These are phyloP conservation scores for Suncus etruscus DNA, from an alignment of 2,113 vertebrate genomes.

Conservation along the genomic window DNA sequence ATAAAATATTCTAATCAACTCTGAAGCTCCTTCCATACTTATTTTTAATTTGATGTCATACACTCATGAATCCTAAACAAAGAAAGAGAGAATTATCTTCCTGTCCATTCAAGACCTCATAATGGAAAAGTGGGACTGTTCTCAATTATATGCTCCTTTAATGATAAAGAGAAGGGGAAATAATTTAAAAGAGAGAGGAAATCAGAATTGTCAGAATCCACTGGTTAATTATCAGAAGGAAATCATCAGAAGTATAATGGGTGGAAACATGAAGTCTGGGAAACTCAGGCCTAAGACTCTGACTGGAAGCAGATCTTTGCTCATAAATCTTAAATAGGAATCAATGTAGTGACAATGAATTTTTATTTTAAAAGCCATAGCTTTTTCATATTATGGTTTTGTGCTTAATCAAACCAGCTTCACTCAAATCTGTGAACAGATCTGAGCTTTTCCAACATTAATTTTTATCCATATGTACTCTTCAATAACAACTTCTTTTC, in stretches of 20 bases:
- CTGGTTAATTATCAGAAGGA: not conserved
- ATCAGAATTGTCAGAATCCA: not conserved
- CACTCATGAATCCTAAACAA: not conserved
- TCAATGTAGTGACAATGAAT: not conserved
- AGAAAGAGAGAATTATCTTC: not conserved
- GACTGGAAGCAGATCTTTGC: not conserved
- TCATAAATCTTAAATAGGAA: not conserved
- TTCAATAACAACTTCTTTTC: conserved; percentile 50
- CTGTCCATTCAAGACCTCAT: not conserved
- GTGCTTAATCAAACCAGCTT: conserved; percentile 17
- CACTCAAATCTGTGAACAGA: conserved; percentile 46
- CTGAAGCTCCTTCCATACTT: not conserved
- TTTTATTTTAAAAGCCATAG: not conserved
- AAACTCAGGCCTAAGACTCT: not conserved
- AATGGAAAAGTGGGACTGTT: not conserved
- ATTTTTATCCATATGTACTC: conserved; percentile 41
- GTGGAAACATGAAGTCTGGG: not conserved
- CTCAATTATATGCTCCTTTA: not conserved
- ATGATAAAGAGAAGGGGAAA: not conserved
- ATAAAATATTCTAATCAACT: not conserved
- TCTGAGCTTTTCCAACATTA: conserved; percentile 28
- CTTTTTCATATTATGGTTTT: conserved; percentile 29
- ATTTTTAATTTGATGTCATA: not conserved
- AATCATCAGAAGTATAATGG: not conserved
- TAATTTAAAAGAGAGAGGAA: not conserved